phyloP scores from a whole-genome alignment of 2,888 invertebrate genomes.

The Argyresthia goedartella region DNA sequence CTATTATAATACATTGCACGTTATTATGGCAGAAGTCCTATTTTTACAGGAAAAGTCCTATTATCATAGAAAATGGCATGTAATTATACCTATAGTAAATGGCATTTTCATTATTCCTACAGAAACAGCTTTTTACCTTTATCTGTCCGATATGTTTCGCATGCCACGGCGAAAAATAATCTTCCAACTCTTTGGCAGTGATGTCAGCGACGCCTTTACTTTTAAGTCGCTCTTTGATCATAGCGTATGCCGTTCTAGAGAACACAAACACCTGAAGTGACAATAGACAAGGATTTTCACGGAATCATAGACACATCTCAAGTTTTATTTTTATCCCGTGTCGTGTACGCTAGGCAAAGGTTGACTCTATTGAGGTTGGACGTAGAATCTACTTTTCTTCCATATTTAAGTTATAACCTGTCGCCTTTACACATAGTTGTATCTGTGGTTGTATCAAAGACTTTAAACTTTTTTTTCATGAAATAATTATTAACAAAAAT shows the following conservation, averaged over 20 bases:
- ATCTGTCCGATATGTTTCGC: constrained; percentile 86
- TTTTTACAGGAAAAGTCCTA: no score
- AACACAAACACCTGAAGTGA: constrained; percentile 88
- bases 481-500: no score
- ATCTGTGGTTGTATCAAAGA: no score
- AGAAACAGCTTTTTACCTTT: constrained; percentile 52
- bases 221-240: constrained; percentile 86
- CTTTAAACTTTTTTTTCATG: no score
- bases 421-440: not conserved
- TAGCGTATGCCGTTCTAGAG: constrained; percentile 83
- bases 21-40: no score
- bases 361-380: constrained; percentile 14
- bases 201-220: constrained; percentile 81
- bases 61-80: no score
- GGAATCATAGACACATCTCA: not conserved
- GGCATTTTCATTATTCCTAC: no score
- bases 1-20: no score
- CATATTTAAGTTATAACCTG: not conserved
- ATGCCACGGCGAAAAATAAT: constrained; percentile 89
- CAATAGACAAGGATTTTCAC: constrained; percentile 11
- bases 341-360: constrained; percentile 24
- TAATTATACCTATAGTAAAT: no score
- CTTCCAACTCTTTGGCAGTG: constrained; percentile 80
- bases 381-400: constrained; percentile 27
- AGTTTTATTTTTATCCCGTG: constrained; percentile 7